Evolutionary conservation across 2,888 invertebrate species (phyloP).

Genomic region (Leptinotarsa rubiginosa): DNA sequence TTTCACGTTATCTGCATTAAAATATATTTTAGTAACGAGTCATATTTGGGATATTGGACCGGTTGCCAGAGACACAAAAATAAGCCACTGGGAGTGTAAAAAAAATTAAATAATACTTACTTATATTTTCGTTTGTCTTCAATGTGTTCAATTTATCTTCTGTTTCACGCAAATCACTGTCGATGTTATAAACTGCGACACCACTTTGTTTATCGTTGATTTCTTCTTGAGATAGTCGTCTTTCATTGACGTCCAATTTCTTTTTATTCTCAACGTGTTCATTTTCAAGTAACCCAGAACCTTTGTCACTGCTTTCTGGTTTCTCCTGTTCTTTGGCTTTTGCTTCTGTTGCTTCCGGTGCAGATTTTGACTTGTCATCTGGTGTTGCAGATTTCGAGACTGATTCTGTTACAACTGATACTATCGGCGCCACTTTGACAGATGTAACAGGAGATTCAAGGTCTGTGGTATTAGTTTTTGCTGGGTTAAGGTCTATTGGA

Average conservation of each 20-base stretch:
- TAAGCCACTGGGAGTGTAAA: not conserved
- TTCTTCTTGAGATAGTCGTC: constrained; percentile 32
- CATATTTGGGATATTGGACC: not conserved
- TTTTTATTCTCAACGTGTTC: not conserved
- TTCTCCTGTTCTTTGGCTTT: constrained; percentile 17
- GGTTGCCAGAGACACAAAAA: not conserved
- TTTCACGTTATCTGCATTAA: too few relatives aligned
- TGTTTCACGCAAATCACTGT: constrained; percentile 38
- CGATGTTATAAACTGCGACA: constrained; percentile 39
- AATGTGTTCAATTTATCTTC: constrained; percentile 40
- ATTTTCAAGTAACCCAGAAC: constrained; percentile 20
- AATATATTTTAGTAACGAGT: not conserved
- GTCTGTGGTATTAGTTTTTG: constrained; percentile 10
- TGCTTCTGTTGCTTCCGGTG: not conserved
- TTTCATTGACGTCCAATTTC: not conserved
- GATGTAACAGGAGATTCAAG: not conserved
- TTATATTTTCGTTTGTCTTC: constrained; percentile 39
- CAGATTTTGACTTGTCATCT: not conserved
- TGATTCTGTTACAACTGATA: constrained; percentile 29
- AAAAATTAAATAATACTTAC: constrained; percentile 33
- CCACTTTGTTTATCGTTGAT: constrained; percentile 44
- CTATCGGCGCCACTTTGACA: constrained; percentile 25
- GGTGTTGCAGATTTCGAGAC: not conserved
- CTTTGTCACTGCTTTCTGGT: constrained; percentile 20
- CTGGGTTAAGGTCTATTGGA: not conserved